Evolutionary conservation across 2,797 vertebrate species (phyloP), one percentile per base, ranked within the genome.

Genomic region (Columba guinea): DNA sequence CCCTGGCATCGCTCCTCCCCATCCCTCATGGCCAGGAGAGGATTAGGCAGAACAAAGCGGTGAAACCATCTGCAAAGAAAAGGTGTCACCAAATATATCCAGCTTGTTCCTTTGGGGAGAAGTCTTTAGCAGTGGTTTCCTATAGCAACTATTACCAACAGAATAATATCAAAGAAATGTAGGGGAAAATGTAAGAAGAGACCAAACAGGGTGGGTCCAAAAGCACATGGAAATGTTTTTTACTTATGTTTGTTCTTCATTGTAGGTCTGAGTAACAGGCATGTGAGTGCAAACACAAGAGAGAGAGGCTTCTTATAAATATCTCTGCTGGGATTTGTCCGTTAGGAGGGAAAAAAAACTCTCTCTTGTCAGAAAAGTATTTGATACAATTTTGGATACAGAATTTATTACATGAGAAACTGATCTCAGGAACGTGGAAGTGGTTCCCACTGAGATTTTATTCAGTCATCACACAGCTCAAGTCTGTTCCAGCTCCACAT

Each of bases 381-480:
- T 94, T 96, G 95, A 96, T 94, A 87, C 74, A 86, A 91, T 93
- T 97, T 91, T 96, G 94, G 95, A 94, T 90, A 94, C 85, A 95
- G 85, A 96, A 96, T 97, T 97, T 96, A 96, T 95, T 91, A 96
- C 95, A 97, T 95, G 95, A 96, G 95, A 97, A 97, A 97, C 95
- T 88, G 90, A 91, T 97, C 94, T 95, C 70, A 85, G 94, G 95
- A 97, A 97, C 70, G 52, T 94, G 93, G 91, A 96, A 94, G 91
- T 86, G 80, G 89, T 90, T 96, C 93, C 96, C 95, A 92, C 94
- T 95, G 96, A 96, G 96, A 96, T 95, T 96, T 96, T 92, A 91
- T 85, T 93, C 34, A 81, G 94, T 92, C 94, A 96, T 96, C 92
- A 92, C 84, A 83, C 75, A 95, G 71, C 84, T 91, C 81, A 44